A percentile compares a stretch with the other conserved stretches of the same genome.
Evolutionary conservation across 2,888 invertebrate genomes (phyloP).

Genomic region (Electrophaes corylata): DNA sequence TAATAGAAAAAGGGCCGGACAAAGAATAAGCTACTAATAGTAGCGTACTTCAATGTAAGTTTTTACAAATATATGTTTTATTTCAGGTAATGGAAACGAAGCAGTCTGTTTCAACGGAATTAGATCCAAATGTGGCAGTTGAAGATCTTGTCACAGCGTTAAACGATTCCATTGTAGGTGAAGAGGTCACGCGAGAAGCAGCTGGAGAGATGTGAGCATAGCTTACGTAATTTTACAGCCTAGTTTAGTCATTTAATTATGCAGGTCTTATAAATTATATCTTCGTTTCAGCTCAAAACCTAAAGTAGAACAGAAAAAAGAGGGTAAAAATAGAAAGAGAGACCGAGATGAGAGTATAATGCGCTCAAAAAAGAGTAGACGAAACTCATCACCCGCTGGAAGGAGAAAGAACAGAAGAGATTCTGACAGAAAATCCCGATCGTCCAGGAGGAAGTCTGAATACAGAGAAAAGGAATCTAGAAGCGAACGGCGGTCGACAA

Average conservation of each 20-base stretch:
- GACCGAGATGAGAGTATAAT: slow-evolving; percentile 51
- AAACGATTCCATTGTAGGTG: slow-evolving; percentile 78
- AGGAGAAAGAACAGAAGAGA: slow-evolving; percentile 52
- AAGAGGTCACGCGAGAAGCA: slow-evolving; percentile 59
- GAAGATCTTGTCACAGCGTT: slow-evolving; percentile 87
- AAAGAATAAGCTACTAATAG: too few species aligned
- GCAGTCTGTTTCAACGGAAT: slow-evolving; percentile 84
- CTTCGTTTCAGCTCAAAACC: slow-evolving; percentile 33
- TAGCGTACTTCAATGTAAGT: background rate
- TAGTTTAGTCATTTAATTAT: background rate
- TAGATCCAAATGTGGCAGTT: slow-evolving; percentile 86
- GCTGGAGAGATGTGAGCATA: slow-evolving; percentile 37
- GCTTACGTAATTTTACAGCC: too few species aligned
- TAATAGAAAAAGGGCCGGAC: too few species aligned
- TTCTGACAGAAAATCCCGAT: slow-evolving; percentile 64
- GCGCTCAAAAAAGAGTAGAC: slow-evolving; percentile 58
- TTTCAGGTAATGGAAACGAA: slow-evolving; percentile 86
- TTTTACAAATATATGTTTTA: background rate
- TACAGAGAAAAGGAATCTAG: slow-evolving; percentile 56
- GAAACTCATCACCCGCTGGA: slow-evolving; percentile 49
- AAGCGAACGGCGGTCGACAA: slow-evolving; percentile 56
- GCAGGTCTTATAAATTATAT: too few species aligned
- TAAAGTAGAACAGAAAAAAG: slow-evolving; percentile 51
- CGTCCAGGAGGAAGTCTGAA: slow-evolving; percentile 63
- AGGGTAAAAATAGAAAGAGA: slow-evolving; percentile 54